Evolutionary conservation across 2,888 invertebrate genomes (phyloP), one percentile per base, ranked within the genome.

Genomic region (Pollenia labialis): DNA sequence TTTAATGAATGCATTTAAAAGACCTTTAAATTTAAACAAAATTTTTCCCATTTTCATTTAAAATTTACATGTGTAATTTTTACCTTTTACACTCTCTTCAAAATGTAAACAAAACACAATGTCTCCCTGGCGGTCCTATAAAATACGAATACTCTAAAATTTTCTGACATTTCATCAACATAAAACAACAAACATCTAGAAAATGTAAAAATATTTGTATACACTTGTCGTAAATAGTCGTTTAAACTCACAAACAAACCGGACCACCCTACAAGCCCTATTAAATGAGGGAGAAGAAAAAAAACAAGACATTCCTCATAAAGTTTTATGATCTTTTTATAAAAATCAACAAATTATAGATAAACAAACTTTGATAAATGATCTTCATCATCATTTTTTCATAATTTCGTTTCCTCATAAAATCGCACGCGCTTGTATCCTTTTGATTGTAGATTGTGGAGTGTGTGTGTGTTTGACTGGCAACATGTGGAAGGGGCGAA

Each of bases 231-330:
- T 62, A 72, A 71, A 83, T 18, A n/a, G 0, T 46, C n/a, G 23
- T 10, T 77, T 18, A 40, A 46, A 23, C 42, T 1, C 8, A 14
- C 16, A 16, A 1, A 7, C 10, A n/a, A 66, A 48, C 46, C 2
- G 50, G 84, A 84, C 84, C 84, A 84, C 84, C 84, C 79, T 79
- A 60, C 32, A 18, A 52, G 84, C 77, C 77, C 83, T 66, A 66
- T 50, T 66, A 52, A 32, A 52, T 11, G 40, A n/a, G 9, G 32
- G 4, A 32, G 32, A 0, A 32, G 32, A 32, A 32, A 32, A 23
- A 10, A 48, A 71, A 50, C 14, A 40, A 69, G 62, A 71, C 23
- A 69, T 76, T 71, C 6, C 10, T 64, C 64, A 32, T 72, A 71
- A 50, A 68, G 50, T 81, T 75, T 83, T 76, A 81, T 86, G 74